Percentiles rank a stretch among this genome's conserved stretches.
Conservation (phyloP, 2,888 invertebrate genomes). For the Caenorhabditis japonica region DNA sequence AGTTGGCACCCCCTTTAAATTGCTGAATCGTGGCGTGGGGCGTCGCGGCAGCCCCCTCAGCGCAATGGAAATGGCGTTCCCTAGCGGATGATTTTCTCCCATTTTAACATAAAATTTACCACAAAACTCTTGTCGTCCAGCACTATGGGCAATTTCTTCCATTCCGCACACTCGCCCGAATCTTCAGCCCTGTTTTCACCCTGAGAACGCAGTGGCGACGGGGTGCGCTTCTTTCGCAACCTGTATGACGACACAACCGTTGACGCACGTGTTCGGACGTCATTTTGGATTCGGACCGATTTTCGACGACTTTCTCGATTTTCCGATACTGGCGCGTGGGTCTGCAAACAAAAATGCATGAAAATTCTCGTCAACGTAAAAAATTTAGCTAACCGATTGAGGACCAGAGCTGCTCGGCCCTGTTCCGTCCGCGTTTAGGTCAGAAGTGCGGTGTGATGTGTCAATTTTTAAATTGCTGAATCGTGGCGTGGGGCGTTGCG, state of each 20-base stretch:
- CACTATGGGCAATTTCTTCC: constrained; percentile 1
- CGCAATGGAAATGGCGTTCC: no score
- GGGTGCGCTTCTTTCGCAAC: constrained; percentile 10
- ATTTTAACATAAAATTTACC: no score
- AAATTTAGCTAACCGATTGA: constrained; percentile 1
- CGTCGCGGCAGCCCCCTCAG: no score
- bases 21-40: constrained; percentile 8
- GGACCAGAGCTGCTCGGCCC: constrained; percentile 30
- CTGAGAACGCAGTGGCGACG: constrained; percentile 2
- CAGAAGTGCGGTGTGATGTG: constrained; percentile 1
- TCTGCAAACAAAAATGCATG: no score
- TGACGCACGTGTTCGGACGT: constrained; percentile 7
- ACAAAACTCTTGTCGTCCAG: constrained; percentile 6
- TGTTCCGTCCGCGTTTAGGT: constrained; percentile 19
- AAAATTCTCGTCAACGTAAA: no score
- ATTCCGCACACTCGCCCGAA: constrained; percentile 1
- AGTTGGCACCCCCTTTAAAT: no score
- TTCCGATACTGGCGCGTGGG: no score
- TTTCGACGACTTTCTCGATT: no score
- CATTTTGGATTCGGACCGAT: no score
- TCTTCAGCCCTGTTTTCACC: constrained; percentile 2
- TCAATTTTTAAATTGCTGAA: constrained; percentile 21
- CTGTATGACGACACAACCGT: no score
- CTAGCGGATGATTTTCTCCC: no score
- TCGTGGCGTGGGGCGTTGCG: background rate